Conservation (phyloP, 2,797 vertebrate genomes). For the Crenichthys baileyi region DNA sequence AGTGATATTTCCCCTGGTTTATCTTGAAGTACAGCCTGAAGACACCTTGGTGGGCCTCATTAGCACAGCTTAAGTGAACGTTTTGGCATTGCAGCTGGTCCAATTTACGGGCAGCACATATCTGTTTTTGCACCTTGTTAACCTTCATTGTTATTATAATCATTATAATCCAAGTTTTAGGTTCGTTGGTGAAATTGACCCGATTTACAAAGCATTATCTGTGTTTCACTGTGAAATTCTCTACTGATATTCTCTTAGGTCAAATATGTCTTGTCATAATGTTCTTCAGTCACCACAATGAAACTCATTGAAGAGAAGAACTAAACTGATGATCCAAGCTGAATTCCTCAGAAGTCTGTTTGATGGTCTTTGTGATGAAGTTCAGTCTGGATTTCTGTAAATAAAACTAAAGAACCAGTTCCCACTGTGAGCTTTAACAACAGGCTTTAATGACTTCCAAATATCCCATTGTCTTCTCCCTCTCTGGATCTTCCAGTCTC, state of each 20-base stretch:
- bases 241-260: background rate
- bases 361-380: constrained; percentile 33
- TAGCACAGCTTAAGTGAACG: background rate
- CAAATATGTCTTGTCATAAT: constrained; percentile 19
- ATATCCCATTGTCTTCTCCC: constrained; percentile 55
- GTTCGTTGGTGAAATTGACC: background rate
- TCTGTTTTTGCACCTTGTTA: background rate
- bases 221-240: constrained; percentile 17
- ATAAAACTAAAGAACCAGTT: constrained; percentile 48
- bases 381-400: constrained; percentile 40
- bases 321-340: constrained; percentile 12
- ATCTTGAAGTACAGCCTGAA: background rate
- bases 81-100: background rate
- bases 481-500: constrained; percentile 46
- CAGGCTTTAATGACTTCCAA: constrained; percentile 51
- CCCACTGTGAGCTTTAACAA: constrained; percentile 46
- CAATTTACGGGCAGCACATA: background rate
- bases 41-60: constrained; percentile 3
- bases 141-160: background rate
- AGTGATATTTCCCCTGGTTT: background rate
- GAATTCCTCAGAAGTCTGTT: constrained; percentile 28
- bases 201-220: background rate
- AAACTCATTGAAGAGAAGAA: constrained; percentile 6
- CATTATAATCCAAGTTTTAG: background rate
- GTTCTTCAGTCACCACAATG: background rate